phyloP scores from a whole-genome alignment of 2,113 vertebrate species.

The Perca flavescens region DNA sequence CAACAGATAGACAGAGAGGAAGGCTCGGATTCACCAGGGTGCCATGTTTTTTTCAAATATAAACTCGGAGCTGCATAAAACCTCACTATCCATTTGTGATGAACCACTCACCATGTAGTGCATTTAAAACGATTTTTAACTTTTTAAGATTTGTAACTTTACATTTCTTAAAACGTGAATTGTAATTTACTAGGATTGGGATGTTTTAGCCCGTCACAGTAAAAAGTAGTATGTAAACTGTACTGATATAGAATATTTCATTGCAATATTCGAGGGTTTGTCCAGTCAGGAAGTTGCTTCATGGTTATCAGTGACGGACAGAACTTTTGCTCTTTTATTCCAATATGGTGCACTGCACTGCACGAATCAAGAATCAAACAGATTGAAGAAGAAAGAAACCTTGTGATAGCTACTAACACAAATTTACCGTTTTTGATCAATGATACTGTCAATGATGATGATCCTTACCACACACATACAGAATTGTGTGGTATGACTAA shows the following conservation, averaged over 20 bases:
- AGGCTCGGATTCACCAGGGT: background rate
- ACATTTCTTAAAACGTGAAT: too few species aligned
- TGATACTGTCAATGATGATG: too few species aligned
- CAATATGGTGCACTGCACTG: background rate
- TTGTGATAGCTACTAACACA: background rate
- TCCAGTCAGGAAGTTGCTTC: too few species aligned
- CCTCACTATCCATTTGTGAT: background rate
- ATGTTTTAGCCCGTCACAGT: too few species aligned
- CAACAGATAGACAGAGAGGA: constrained; percentile 9
- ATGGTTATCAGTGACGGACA: background rate
- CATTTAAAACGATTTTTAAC: too few species aligned
- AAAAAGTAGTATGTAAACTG: too few species aligned
- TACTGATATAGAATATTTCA: too few species aligned
- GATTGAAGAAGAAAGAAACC: background rate
- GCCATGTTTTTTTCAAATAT: background rate
- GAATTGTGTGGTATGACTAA: background rate
- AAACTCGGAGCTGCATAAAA: background rate
- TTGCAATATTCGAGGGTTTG: too few species aligned
- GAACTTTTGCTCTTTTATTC: background rate
- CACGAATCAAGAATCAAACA: background rate
- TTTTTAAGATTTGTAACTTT: too few species aligned
- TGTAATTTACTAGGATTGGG: too few species aligned
- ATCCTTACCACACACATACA: too few species aligned
- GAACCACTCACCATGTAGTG: background rate
- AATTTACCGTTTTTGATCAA: background rate